Percentiles rank a stretch among this genome's conserved stretches.
phyloP scores from a whole-genome alignment of 2,888 invertebrate species.

The Agrotis ipsilon region DNA sequence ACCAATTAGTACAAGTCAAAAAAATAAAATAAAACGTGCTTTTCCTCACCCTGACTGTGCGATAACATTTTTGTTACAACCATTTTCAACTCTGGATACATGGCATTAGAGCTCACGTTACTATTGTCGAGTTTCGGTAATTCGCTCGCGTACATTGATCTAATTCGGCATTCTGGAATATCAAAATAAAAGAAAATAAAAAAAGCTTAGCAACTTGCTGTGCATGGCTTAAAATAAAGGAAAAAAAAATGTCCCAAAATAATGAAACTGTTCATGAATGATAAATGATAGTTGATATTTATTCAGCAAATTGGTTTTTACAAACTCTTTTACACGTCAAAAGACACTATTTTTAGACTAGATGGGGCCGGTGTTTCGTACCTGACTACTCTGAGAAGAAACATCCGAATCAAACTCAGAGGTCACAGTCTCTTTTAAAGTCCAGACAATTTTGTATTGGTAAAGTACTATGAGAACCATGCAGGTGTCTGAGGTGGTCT shows the following conservation, averaged over 20 bases:
- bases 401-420: no score
- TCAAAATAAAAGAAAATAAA: slow-evolving; percentile 66
- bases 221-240: slow-evolving; percentile 27
- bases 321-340: no score
- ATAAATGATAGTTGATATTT: no score
- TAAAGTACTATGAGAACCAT: no score
- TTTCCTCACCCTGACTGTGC: slow-evolving; percentile 83
- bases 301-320: no score
- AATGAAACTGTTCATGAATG: background rate
- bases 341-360: no score
- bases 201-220: slow-evolving; percentile 55
- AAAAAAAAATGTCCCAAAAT: background rate
- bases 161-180: slow-evolving; percentile 82
- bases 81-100: slow-evolving; percentile 86
- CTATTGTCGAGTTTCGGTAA: slow-evolving; percentile 71
- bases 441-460: no score
- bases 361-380: no score
- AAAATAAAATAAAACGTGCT: slow-evolving; percentile 43
- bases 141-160: slow-evolving; percentile 74
- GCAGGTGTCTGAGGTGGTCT: no score
- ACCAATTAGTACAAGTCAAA: slow-evolving; percentile 25
- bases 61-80: slow-evolving; percentile 87
- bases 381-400: no score
- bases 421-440: no score
- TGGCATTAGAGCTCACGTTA: slow-evolving; percentile 71